phyloP scores from a whole-genome alignment of 2,113 vertebrate genomes.

The Eolophus roseicapilla region DNA sequence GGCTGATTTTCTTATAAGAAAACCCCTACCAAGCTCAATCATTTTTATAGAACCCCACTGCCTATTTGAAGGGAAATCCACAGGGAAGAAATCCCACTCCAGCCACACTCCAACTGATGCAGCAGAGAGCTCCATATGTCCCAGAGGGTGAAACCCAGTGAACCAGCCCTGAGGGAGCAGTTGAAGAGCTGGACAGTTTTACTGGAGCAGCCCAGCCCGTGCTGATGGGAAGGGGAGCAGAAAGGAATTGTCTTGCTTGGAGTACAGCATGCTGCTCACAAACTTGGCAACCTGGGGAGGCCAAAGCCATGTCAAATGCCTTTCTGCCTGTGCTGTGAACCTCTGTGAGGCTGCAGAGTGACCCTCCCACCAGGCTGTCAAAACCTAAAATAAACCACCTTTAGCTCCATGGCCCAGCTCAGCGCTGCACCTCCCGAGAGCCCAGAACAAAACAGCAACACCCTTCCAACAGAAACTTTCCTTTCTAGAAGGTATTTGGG shows the following conservation, averaged over 20 bases:
- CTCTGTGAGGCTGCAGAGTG: neutral
- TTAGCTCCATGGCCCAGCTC: neutral
- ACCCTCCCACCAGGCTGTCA: neutral
- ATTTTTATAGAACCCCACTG: neutral
- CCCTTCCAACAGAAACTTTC: neutral
- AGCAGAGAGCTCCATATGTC: rapidly evolving
- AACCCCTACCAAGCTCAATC: neutral
- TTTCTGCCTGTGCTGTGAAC: neutral
- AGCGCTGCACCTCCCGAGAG: neutral
- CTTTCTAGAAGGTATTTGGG: neutral
- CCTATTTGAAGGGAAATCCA: neutral
- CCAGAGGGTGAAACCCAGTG: neutral
- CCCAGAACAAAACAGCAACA: neutral
- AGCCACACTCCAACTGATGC: neutral
- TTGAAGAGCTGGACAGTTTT: neutral
- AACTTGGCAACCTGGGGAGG: neutral
- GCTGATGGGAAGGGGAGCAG: neutral
- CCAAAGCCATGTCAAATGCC: neutral
- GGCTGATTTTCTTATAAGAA: neutral
- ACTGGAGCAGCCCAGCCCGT: neutral
- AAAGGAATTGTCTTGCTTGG: neutral
- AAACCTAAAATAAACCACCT: neutral
- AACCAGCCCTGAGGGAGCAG: neutral
- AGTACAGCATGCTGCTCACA: neutral
- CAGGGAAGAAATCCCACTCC: neutral